Evolutionary conservation across 2,797 vertebrate genomes (phyloP), one percentile per base, ranked within the genome.

Genomic region (Macrochelys suwanniensis): DNA sequence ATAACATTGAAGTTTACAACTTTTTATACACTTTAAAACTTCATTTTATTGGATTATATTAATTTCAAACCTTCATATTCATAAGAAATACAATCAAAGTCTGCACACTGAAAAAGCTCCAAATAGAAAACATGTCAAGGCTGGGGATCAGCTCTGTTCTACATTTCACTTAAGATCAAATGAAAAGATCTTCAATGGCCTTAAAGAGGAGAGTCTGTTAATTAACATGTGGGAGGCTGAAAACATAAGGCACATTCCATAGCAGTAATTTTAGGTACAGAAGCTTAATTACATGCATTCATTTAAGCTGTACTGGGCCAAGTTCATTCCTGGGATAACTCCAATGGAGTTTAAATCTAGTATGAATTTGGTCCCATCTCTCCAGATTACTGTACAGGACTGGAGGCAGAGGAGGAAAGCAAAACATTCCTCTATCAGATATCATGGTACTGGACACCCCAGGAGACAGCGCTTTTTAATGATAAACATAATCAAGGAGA

Each of bases 41-140:
- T 97, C 87, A 96, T 96, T 96, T 97, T 95, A 95, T 79, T 97
- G 92, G 74, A 86, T 96, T n/a, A 47, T 45, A 71, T 61, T 53
- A 81, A 96, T 96, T 97, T 95, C 92, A 98, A 96, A 92, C 59
- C 77, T 97, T 97, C 93, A 92, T 93, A 93, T 97, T 96, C 89
- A 96, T 97, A 94, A 94, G 84, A 95, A 59, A 92, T 47, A 97
- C 95, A 97, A 83, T 76, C 80, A 90, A 93, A 92, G 88, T 82
- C 87, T 91, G 71, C 93, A 95, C 92, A 94, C 2, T 77, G 56
- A 81, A 47, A 93, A 91, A 95, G 65, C 8, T 85, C 49, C 88
- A 88, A 74, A 82, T 4, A 85, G 68, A 17, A 92, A 94, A 89
- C 85, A 25, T 16, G 61, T 94, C 50, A 85, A 74, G 93, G 77